Evolutionary conservation across 2,113 vertebrate genomes (phyloP).

Genomic region (Heliornis fulica): DNA sequence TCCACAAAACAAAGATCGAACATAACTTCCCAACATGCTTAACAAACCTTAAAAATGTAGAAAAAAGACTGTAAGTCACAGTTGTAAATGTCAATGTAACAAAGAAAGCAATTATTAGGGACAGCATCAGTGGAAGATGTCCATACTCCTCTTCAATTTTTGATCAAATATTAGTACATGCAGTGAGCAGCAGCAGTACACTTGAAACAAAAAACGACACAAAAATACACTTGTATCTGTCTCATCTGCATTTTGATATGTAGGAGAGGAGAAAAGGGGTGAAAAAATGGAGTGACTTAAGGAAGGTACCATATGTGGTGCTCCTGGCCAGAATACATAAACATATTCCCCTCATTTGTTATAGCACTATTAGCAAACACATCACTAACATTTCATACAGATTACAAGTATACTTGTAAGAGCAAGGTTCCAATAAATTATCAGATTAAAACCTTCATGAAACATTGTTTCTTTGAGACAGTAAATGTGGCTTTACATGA

Average conservation of each 20-base stretch:
- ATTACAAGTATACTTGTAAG: neutral
- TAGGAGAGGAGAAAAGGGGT: neutral
- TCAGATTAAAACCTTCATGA: neutral
- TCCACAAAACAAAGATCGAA: neutral
- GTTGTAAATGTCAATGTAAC: neutral
- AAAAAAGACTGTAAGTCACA: neutral
- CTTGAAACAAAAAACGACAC: neutral
- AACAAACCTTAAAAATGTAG: neutral
- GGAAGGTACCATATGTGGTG: neutral
- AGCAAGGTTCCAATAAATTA: neutral
- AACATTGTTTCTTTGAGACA: neutral
- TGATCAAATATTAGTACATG: neutral
- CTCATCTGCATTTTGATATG: neutral
- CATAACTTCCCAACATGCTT: neutral
- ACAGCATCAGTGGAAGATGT: neutral
- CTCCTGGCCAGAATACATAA: neutral
- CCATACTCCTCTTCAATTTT: neutral
- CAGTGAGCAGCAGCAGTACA: neutral
- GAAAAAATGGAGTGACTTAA: neutral
- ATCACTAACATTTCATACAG: neutral
- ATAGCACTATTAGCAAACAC: neutral
- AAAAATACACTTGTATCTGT: neutral
- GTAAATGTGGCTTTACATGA: neutral
- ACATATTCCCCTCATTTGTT: neutral
- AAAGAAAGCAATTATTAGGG: neutral